phyloP scores from a whole-genome alignment of 64 coral and sea anemone species.

The Trachythela sp. region DNA sequence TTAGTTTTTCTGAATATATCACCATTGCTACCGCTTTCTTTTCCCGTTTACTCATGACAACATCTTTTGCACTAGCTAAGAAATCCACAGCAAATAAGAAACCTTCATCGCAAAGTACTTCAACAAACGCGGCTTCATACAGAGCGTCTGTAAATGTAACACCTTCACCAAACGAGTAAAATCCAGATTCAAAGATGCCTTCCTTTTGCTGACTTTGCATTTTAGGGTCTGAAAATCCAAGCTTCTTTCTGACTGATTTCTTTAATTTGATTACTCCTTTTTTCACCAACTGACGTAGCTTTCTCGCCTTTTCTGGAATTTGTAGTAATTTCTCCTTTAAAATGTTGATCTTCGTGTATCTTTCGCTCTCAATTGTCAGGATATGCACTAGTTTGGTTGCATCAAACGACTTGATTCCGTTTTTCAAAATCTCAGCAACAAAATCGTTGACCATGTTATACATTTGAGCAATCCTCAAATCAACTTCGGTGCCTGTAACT shows the following conservation, averaged over 20 bases:
- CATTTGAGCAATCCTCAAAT: conserved; percentile 31
- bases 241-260: conserved; percentile 40
- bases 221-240: conserved; percentile 55
- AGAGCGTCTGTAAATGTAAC: conserved; percentile 47
- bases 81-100: conserved; percentile 40
- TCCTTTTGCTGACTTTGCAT: conserved; percentile 33
- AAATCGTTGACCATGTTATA: conserved; percentile 53
- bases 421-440: conserved; percentile 44
- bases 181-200: conserved; percentile 50
- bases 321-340: conserved; percentile 34
- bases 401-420: conserved; percentile 49
- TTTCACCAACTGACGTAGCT: conserved; percentile 37
- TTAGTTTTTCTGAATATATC: conserved; percentile 33
- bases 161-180: conserved; percentile 38
- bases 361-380: conserved; percentile 51
- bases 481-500: conserved; percentile 29
- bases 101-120: conserved; percentile 42
- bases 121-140: conserved; percentile 55
- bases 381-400: conserved; percentile 40
- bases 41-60: conserved; percentile 46
- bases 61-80: conserved; percentile 37
- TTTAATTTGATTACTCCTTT: background rate
- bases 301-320: conserved; percentile 33
- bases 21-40: conserved; percentile 53
- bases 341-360: conserved; percentile 43